These are phyloP conservation scores for Loriculus beryllinus DNA, from an alignment of 2,797 vertebrate genomes.

Conservation along the genomic window DNA sequence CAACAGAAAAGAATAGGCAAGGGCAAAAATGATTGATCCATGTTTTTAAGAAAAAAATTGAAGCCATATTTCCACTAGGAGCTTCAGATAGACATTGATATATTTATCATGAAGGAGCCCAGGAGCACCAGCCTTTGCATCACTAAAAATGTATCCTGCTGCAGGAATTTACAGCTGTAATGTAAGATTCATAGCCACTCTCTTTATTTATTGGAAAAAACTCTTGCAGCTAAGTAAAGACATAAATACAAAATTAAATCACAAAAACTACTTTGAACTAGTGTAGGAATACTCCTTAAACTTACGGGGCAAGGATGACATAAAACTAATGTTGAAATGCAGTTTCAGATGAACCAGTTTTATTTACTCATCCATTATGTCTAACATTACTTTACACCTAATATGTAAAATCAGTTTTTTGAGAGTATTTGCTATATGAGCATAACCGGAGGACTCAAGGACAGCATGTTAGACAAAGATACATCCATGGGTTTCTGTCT, in stretches of 20 bases:
- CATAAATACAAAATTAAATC: constrained; percentile 67
- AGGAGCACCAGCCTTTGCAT: constrained; percentile 18
- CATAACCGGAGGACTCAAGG: background rate
- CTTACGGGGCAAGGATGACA: background rate
- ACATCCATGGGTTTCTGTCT: background rate
- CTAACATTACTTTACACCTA: background rate
- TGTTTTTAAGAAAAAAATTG: constrained; percentile 70
- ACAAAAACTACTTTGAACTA: constrained; percentile 7
- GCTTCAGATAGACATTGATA: constrained; percentile 54
- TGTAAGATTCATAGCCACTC: constrained; percentile 56
- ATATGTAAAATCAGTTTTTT: background rate
- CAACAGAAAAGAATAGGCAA: constrained; percentile 68
- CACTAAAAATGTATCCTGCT: constrained; percentile 50
- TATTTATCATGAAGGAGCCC: constrained; percentile 55
- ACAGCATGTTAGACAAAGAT: background rate
- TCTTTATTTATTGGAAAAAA: constrained; percentile 67
- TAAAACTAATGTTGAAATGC: background rate
- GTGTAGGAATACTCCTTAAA: background rate
- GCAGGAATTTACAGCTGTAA: constrained; percentile 67
- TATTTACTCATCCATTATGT: background rate
- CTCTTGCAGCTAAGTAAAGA: constrained; percentile 50
- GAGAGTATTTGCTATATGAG: background rate
- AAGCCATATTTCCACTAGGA: constrained; percentile 64
- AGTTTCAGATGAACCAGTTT: background rate
- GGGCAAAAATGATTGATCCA: constrained; percentile 69